Base-by-base conservation (phyloP, 2,888 invertebrate species). In the Leptinotarsa rubiginosa region DNA sequence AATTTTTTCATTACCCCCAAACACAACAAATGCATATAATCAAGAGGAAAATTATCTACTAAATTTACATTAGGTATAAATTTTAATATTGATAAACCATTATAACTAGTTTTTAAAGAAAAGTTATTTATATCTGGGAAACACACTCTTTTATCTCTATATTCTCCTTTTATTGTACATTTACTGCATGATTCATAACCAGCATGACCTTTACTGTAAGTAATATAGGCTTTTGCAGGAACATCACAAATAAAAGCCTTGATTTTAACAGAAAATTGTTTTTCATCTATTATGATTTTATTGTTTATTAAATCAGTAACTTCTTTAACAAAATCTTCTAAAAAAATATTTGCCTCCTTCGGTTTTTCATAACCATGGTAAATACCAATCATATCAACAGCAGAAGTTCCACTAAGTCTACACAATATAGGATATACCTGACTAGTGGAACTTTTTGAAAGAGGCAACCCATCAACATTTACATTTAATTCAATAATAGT, bases 151-250 rank as follows among this genome's bases (percentile, higher is more conserved):
- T 68, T 75, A 7, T 69, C 49, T 10, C 65, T 67, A 47, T 50
- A 77, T 16, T 54, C 65, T 0, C 77, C 77, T 62, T 73, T 65
- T 65, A 49, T 70, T 10, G 76, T 41, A 73, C 81, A 83, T 73
- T 81, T 81, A 22, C 78, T 75, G 71, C 83, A 83, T 54, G 80
- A 79, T 18, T 70, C 41, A 67, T 79, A 82, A 20, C 77, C 81
- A 12, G 52, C 52, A 65, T 82, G 83, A 13, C 72, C 75, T 62
- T 64, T 78, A 13, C 75, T 71, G 77, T 78, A 80, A 18, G 75
- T 59, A 47, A 80, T 69, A 69, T 50, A 75, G 15, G 78, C 67
- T 68, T 77, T 80, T 2, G 81, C 81, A 12, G 81, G 81, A 10
- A 20, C 66, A 49, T 66, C 66, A 66, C 49, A 66, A 15, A 66